Percentiles rank a stretch among this genome's conserved stretches.
phyloP scores from a whole-genome alignment of 2,113 vertebrate genomes.

The Hymenochirus boettgeri region DNA sequence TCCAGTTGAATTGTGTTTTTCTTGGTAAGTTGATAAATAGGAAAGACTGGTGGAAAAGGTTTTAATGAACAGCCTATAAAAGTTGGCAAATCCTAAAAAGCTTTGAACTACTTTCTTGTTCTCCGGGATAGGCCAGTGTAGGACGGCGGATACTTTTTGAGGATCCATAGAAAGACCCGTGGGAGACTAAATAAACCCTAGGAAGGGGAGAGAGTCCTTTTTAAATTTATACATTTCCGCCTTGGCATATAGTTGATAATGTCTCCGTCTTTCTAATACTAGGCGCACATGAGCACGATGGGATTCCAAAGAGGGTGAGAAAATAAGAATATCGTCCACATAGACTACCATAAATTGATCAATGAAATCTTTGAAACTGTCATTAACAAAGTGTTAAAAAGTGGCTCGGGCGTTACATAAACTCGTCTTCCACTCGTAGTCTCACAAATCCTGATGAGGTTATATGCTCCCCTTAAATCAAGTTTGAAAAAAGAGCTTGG shows the following conservation, averaged over 20 bases:
- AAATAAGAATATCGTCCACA: neutral
- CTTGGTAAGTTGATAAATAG: neutral
- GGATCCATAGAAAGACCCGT: neutral
- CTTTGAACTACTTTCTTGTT: neutral
- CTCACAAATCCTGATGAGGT: neutral
- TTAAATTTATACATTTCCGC: constrained; percentile 4
- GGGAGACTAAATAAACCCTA: neutral
- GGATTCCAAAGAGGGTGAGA: neutral
- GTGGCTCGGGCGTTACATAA: neutral
- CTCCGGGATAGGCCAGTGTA: neutral
- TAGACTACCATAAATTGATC: neutral
- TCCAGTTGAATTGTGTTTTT: neutral
- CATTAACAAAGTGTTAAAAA: neutral
- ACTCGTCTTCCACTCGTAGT: neutral
- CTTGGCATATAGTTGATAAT: neutral
- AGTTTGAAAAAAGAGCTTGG: neutral
- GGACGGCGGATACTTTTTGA: neutral
- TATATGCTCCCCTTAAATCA: neutral
- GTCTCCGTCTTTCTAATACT: neutral
- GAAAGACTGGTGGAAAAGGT: neutral
- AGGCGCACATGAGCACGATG: neutral
- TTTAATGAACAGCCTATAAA: neutral
- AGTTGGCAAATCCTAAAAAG: neutral
- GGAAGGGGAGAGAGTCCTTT: neutral
- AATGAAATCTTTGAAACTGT: neutral